A percentile compares a stretch with the other conserved stretches of the same genome.
These are phyloP conservation scores for Orthosia gothica DNA, from an alignment of 2,888 invertebrate species.

Conservation along the genomic window DNA sequence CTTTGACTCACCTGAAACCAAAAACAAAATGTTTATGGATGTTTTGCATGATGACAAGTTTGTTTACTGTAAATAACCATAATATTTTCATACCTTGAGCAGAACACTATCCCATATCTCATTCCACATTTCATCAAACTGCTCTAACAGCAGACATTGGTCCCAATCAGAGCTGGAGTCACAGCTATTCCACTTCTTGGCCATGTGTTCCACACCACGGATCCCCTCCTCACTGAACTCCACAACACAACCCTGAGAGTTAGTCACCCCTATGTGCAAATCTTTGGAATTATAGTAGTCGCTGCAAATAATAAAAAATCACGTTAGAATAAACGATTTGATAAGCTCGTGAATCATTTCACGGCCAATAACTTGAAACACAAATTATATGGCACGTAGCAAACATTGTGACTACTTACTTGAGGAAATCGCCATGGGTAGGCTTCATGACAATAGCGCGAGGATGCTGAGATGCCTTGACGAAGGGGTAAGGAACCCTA, in stretches of 20 bases:
- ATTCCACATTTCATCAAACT: constrained; percentile 93
- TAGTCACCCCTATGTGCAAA: constrained; percentile 97
- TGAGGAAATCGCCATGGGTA: constrained; percentile 96
- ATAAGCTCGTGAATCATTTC: constrained; percentile 55
- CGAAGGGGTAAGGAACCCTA: constrained; percentile 97
- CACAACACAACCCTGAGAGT: constrained; percentile 95
- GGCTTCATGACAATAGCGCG: constrained; percentile 97
- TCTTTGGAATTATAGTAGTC: constrained; percentile 96
- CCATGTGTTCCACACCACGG: constrained; percentile 88
- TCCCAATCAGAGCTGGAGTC: constrained; percentile 93
- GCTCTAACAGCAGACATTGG: constrained; percentile 94
- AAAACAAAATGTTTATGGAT: constrained; percentile 8
- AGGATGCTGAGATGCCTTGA: constrained; percentile 95
- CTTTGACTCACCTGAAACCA: constrained; percentile 89
- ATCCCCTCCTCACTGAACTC: constrained; percentile 97
- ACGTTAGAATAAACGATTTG: constrained; percentile 43
- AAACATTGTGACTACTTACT: constrained; percentile 90
- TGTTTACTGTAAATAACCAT: constrained; percentile 16
- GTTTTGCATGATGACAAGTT: constrained; percentile 1
- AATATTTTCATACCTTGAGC: constrained; percentile 87
- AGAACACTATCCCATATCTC: constrained; percentile 95
- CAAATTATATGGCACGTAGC: constrained; percentile 21
- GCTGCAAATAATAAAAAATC: constrained; percentile 87
- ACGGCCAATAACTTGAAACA: constrained; percentile 15
- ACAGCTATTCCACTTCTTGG: constrained; percentile 92